Conservation (phyloP, 2,797 vertebrate species). For the Harpagifer antarcticus region DNA sequence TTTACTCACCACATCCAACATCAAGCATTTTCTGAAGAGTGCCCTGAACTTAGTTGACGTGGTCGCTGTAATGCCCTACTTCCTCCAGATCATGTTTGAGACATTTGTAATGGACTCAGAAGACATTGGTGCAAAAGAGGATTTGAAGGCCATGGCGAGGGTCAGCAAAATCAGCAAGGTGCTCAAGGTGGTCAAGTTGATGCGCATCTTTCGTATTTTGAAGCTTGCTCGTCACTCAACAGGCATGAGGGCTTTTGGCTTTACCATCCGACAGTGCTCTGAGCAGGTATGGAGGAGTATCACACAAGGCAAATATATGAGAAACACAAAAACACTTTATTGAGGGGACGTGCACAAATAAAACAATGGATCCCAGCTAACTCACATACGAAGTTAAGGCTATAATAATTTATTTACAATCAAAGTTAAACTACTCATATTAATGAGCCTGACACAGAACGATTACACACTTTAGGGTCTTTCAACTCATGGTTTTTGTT, state of each 20-base stretch:
- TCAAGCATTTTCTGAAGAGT: slow-evolving; percentile 89
- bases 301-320: not conserved
- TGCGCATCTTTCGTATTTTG: slow-evolving; percentile 94
- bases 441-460: not conserved
- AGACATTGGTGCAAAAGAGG: slow-evolving; percentile 81
- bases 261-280: slow-evolving; percentile 93
- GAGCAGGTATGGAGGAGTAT: slow-evolving; percentile 86
- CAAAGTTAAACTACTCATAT: not conserved
- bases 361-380: not conserved
- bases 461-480: not conserved
- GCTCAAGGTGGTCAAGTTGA: slow-evolving; percentile 91
- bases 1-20: slow-evolving; percentile 87
- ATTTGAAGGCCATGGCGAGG: slow-evolving; percentile 89
- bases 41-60: slow-evolving; percentile 91
- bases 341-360: not conserved
- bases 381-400: not conserved
- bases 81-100: slow-evolving; percentile 91
- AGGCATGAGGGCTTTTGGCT: slow-evolving; percentile 92
- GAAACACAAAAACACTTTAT: not conserved
- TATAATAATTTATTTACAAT: not conserved
- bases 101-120: slow-evolving; percentile 84
- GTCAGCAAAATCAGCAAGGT: slow-evolving; percentile 94
- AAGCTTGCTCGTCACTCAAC: slow-evolving; percentile 95
- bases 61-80: slow-evolving; percentile 93
- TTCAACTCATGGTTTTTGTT: not conserved